Percentiles rank a stretch among this genome's conserved stretches.
Evolutionary conservation across 2,113 vertebrate genomes (phyloP).

Genomic region (Isichthys henryi): DNA sequence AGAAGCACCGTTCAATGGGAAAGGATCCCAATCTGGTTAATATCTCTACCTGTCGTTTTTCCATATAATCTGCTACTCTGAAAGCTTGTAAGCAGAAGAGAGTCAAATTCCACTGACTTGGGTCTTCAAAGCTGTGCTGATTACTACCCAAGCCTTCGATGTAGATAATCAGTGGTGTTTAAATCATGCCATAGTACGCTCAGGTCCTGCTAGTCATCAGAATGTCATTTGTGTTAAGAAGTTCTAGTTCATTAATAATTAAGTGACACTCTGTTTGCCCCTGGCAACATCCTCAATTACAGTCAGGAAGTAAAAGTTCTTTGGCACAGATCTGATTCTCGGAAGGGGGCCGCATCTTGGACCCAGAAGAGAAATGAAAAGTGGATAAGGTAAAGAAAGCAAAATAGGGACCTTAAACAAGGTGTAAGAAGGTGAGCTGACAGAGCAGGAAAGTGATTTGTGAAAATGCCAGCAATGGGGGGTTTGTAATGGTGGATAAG

Average conservation of each 20-base stretch:
- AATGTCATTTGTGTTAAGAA: slow-evolving; percentile 35
- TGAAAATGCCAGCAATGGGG: slow-evolving; percentile 36
- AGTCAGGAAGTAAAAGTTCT: slow-evolving; percentile 49
- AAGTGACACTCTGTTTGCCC: slow-evolving; percentile 43
- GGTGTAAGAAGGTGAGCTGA: slow-evolving; percentile 40
- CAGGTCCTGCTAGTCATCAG: slow-evolving; percentile 46
- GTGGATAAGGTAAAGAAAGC: slow-evolving; percentile 39
- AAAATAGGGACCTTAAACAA: slow-evolving; percentile 51
- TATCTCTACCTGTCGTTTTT: background rate
- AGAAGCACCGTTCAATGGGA: background rate
- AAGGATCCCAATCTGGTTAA: background rate
- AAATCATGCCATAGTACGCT: slow-evolving; percentile 40
- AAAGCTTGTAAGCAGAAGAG: background rate
- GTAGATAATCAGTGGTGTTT: slow-evolving; percentile 44
- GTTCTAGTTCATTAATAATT: slow-evolving; percentile 52
- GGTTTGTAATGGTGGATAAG: slow-evolving; percentile 42
- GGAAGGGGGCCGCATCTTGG: slow-evolving; percentile 54
- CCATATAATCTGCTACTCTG: background rate
- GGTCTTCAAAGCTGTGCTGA: background rate
- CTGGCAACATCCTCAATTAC: slow-evolving; percentile 39
- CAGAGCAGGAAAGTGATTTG: slow-evolving; percentile 33
- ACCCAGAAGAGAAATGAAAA: slow-evolving; percentile 57
- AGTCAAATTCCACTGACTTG: background rate
- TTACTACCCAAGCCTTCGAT: slow-evolving; percentile 34
- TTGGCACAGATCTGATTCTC: slow-evolving; percentile 53